Conservation (phyloP, 1,140 invertebrate genomes). For the Lepidurus arcticus region DNA sequence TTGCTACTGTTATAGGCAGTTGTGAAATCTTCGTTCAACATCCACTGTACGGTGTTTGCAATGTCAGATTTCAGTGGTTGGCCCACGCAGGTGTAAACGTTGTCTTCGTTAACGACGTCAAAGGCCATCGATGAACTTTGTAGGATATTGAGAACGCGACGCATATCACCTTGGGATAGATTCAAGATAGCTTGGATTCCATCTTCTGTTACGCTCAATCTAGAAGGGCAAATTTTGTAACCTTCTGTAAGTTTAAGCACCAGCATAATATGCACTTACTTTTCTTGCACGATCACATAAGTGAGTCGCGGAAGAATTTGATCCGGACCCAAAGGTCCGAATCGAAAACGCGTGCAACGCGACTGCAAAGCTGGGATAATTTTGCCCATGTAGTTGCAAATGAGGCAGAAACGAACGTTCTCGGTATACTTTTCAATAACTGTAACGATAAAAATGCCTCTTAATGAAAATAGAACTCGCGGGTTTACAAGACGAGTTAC, state of each 20-base stretch:
- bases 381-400: constrained; percentile 97
- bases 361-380: constrained; percentile 98
- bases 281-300: constrained; percentile 77
- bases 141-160: constrained; percentile 91
- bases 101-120: constrained; percentile 77
- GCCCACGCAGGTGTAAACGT: constrained; percentile 93
- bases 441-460: constrained; percentile 46
- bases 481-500: constrained; percentile 37
- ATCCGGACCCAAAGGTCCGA: constrained; percentile 76
- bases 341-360: constrained; percentile 93
- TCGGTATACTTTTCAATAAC: constrained; percentile 99
- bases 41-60: constrained; percentile 77
- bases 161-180: constrained; percentile 94
- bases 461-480: background rate
- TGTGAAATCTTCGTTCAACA: constrained; percentile 79
- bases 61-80: constrained; percentile 89
- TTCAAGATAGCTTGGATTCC: constrained; percentile 85
- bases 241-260: constrained; percentile 16
- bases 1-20: constrained; percentile 76
- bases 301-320: constrained; percentile 88
- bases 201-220: constrained; percentile 78
- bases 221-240: constrained; percentile 45
- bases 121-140: constrained; percentile 86
- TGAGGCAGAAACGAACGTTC: constrained; percentile 96
- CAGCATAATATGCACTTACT: constrained; percentile 52